Base-by-base conservation (phyloP, 2,888 invertebrate species). In the Acanthacorydalis orientalis region DNA sequence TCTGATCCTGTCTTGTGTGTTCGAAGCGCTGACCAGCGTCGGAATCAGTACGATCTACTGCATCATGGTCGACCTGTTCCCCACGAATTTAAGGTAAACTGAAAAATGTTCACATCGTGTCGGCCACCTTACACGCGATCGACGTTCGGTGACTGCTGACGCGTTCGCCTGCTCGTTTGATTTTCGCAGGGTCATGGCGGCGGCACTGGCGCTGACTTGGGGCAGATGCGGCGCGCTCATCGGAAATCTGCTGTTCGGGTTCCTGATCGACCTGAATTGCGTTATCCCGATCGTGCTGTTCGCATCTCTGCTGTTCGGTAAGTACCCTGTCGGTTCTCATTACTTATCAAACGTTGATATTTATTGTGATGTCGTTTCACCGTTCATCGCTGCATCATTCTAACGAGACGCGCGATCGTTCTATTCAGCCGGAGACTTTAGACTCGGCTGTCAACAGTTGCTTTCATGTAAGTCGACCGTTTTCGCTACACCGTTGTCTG, bases 31-130 rank as follows among this genome's bases (percentile, higher is more conserved):
- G 45, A 84, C 85, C 43, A 84, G 84, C 45, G 73, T 85, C 53
- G 83, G 81, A 55, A 83, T 85, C 63, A 83, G 83, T 67, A 74
- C 83, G 49, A 80, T 85, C 44, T 84, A 84, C 67, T 84, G 84
- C 61, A 80, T 84, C 43, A 78, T 85, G 64, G 85, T 85, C 51
- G 85, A 85, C 63, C 68, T 85, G 57, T 85, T 85, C 68, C 85
- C 85, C 56, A 85, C 85, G 50, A 84, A 85, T 68, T 74, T 85
- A 62, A 80, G 84, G 84, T 83, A 65, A 62, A 60, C 49, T 12
- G 2, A 23, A 23, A 6, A 23, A 23, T 23, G 6, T n/a, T n/a
- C n/a, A n/a, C n/a, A n/a, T n/a, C n/a, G n/a, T n/a, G n/a, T n/a
- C n/a, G n/a, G n/a, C n/a, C n/a, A n/a, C n/a, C n/a, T n/a, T n/a